Conservation (phyloP, 2,797 vertebrate genomes). For the Spheniscus humboldti region DNA sequence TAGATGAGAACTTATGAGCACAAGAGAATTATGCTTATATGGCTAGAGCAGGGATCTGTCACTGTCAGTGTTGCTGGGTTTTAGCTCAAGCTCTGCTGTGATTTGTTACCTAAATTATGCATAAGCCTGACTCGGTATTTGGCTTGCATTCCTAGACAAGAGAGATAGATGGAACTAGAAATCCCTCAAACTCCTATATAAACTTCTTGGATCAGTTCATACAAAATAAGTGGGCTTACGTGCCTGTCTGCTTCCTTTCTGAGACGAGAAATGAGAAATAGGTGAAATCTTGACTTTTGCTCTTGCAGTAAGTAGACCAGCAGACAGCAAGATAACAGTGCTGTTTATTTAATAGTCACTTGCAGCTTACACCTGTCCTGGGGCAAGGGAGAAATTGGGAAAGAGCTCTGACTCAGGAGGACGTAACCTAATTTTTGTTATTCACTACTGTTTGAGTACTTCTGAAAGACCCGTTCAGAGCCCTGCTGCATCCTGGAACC, state of each 20-base stretch:
- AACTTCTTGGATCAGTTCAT: neutral
- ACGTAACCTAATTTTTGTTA: neutral
- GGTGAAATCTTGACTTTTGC: neutral
- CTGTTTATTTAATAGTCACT: neutral
- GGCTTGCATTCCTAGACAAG: neutral
- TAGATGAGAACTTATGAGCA: neutral
- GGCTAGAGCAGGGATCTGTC: neutral
- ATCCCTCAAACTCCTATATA: neutral
- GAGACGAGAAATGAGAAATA: neutral
- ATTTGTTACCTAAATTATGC: neutral
- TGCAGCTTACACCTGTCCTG: neutral
- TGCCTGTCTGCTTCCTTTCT: neutral
- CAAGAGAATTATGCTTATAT: neutral
- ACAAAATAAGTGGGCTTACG: neutral
- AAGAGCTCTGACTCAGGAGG: neutral
- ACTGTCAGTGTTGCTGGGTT: neutral
- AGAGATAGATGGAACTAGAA: neutral
- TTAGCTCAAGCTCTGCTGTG: conserved; percentile 1
- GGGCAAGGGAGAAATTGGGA: neutral
- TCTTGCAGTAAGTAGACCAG: neutral
- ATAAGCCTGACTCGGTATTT: neutral
- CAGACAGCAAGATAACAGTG: neutral
- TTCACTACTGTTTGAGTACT: neutral
- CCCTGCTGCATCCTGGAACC: neutral
- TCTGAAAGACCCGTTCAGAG: neutral